Evolutionary conservation across 2,113 vertebrate genomes (phyloP), one percentile per base, ranked within the genome.

Genomic region (Phoxinus phoxinus): DNA sequence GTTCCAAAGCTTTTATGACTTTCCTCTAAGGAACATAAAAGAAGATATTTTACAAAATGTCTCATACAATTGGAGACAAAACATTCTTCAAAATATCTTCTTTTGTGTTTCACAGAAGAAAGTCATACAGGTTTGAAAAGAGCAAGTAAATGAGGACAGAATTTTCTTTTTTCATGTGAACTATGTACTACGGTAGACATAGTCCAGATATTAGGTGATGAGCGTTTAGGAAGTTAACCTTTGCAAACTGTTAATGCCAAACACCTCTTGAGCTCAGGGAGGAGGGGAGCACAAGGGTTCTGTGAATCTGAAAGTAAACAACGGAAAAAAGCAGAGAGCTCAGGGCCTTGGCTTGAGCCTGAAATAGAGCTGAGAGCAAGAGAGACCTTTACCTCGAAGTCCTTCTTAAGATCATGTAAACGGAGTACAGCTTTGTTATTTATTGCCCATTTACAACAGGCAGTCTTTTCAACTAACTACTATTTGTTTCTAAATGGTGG

Each of bases 261-360:
- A 81, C 46, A 25, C 17, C 25, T 51, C 58, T 79, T 79, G 63
- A 27, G 58, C 53, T 84, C 41, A 37, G 10, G 46, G 37, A n/a
- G 79, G 59, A 25, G 79, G 69, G 30, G 19, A 73, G 53, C 21
- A 44, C 37, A 30, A 58, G 79, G 59, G 58, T 41, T 86, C 27
- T 69, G 65, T 75, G 85, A 27, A 76, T 53, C 48, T 73, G 56
- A 75, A 72, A 23, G 37, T 88, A 86, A 88, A 86, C 87, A 88
- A 85, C 82, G 85, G 87, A 88, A 58, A 69, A 69, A 35, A 59
- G 67, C 44, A 75, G 37, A 23, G 51, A 73, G 61, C 19, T 44
- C 6, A 4, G 81, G 71, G 30, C 58, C 83, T 76, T 83, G 61
- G 72, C 59, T 75, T 41, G 11, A 78, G 82, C 37, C 77, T 81